Evolutionary conservation across 2,888 invertebrate species (phyloP).

Genomic region (Apamea crenata): DNA sequence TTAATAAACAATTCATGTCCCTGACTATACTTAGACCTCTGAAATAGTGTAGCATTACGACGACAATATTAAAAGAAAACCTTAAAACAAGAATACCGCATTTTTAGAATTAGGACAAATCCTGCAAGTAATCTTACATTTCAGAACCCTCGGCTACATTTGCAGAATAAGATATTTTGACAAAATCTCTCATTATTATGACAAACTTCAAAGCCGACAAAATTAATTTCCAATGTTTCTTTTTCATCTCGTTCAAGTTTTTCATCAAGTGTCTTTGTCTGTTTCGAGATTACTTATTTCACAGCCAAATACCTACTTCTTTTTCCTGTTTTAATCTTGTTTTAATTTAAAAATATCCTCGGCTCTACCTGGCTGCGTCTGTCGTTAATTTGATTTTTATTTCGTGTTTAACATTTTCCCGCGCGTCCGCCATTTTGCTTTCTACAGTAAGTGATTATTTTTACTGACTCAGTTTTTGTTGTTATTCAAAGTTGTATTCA

Average conservation of each 20-base stretch:
- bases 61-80: not conserved
- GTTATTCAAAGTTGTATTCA: not conserved
- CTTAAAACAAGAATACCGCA: not conserved
- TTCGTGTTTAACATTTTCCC: slow-evolving; percentile 39
- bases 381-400: slow-evolving; percentile 56
- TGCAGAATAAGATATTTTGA: slow-evolving; percentile 41
- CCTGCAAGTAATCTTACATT: slow-evolving; percentile 40
- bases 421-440: slow-evolving; percentile 31
- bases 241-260: slow-evolving; percentile 68
- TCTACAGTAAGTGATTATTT: slow-evolving; percentile 19
- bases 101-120: slow-evolving; percentile 2
- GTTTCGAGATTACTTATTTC: slow-evolving; percentile 72
- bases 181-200: slow-evolving; percentile 66
- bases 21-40: not conserved
- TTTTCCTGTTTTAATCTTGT: slow-evolving; percentile 65
- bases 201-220: slow-evolving; percentile 68
- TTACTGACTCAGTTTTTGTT: slow-evolving; percentile 19
- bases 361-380: slow-evolving; percentile 50
- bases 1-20: not conserved
- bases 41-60: not conserved
- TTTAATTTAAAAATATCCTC: slow-evolving; percentile 66
- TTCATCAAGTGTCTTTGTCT: slow-evolving; percentile 70
- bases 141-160: slow-evolving; percentile 30
- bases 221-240: slow-evolving; percentile 69
- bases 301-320: slow-evolving; percentile 64